Evolutionary conservation across 2,113 vertebrate genomes (phyloP).

Genomic region (Notothenia rossii): DNA sequence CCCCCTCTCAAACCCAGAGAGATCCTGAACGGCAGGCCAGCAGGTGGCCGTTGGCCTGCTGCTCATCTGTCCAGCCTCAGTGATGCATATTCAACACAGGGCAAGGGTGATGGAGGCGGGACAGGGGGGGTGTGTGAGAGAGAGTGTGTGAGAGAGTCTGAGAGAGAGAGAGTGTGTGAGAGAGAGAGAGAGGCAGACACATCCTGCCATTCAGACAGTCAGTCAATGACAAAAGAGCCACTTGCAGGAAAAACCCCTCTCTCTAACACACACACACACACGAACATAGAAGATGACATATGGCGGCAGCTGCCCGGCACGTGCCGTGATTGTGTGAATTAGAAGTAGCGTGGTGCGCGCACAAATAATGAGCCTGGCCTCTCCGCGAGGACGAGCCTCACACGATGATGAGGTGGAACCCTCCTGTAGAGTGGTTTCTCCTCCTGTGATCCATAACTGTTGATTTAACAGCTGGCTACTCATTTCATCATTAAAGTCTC

Average conservation of each 20-base stretch:
- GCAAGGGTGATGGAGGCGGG: constrained; percentile 42
- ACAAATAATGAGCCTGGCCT: constrained; percentile 70
- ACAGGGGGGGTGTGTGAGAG: constrained; percentile 12
- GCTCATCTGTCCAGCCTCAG: constrained; percentile 79
- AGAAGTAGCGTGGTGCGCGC: constrained; percentile 43
- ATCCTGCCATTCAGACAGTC: constrained; percentile 43
- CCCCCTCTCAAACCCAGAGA: constrained; percentile 41
- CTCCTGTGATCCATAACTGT: constrained; percentile 60
- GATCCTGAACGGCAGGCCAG: constrained; percentile 61
- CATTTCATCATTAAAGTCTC: constrained; percentile 40
- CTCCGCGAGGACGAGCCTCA: constrained; percentile 47
- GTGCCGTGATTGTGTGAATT: constrained; percentile 59
- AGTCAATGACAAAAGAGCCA: constrained; percentile 58
- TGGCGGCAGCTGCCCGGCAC: constrained; percentile 68
- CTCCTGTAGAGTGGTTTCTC: constrained; percentile 48
- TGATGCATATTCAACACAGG: constrained; percentile 77
- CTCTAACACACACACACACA: constrained; percentile 1
- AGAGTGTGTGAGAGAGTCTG: too few relatives aligned
- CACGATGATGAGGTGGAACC: constrained; percentile 47
- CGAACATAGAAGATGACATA: constrained; percentile 56
- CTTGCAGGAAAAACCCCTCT: constrained; percentile 43
- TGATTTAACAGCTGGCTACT: constrained; percentile 57
- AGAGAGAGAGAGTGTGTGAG: background rate
- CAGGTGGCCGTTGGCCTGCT: constrained; percentile 81
- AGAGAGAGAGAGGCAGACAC: background rate